These are phyloP conservation scores for Pogona vitticeps DNA, from an alignment of 2,113 vertebrate genomes.

Conservation along the genomic window DNA sequence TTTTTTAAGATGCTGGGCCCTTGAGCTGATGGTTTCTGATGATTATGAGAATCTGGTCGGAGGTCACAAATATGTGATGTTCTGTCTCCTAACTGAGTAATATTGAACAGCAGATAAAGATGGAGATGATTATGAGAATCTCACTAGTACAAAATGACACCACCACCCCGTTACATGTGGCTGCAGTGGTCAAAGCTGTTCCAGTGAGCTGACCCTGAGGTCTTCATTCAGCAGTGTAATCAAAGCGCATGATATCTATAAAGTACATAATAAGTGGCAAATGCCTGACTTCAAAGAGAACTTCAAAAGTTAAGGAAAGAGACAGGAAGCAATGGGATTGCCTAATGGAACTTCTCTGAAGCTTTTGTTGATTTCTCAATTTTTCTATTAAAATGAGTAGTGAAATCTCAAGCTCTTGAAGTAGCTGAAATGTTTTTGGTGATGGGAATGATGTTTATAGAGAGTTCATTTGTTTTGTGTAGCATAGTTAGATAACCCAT, in stretches of 20 bases:
- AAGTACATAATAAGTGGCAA: background rate
- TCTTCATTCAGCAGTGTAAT: background rate
- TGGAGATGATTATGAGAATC: background rate
- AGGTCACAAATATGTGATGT: background rate
- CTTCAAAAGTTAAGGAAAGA: constrained; percentile 9
- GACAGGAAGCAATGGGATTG: background rate
- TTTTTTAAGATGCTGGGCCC: background rate
- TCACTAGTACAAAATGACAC: no score
- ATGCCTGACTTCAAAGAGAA: constrained; percentile 5
- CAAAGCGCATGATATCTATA: constrained; percentile 10
- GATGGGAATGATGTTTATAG: background rate
- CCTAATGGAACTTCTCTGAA: background rate
- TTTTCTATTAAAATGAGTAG: background rate
- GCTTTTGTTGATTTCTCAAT: background rate
- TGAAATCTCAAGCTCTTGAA: background rate
- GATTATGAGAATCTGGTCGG: background rate
- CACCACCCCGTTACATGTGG: background rate
- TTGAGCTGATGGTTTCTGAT: background rate
- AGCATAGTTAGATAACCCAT: background rate
- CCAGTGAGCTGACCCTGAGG: background rate
- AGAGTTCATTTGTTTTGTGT: background rate
- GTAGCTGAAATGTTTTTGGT: background rate
- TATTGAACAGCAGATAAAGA: background rate
- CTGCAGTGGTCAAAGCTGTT: background rate
- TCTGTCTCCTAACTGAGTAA: background rate